A percentile compares a stretch with the other conserved stretches of the same genome.
Conservation (phyloP, 53 echinoderm and acorn worm genomes). For the Paracentrotus lividus region DNA sequence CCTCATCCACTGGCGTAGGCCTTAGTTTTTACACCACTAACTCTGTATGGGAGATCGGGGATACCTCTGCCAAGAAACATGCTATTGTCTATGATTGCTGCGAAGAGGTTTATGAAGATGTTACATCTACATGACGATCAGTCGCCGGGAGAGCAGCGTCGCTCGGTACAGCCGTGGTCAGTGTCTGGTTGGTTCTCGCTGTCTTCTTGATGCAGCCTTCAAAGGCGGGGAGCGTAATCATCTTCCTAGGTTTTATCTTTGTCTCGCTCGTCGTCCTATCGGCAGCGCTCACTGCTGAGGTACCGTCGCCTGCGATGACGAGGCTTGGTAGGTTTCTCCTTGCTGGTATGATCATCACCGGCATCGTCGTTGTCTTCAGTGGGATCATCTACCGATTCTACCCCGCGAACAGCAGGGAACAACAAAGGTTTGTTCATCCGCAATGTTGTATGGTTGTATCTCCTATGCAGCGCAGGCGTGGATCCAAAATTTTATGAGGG, state of each 20-base stretch:
- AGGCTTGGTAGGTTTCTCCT: slow-evolving; percentile 49
- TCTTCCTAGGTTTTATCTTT: slow-evolving; percentile 37
- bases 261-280: slow-evolving; percentile 18
- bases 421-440: neutral
- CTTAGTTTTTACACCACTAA: neutral
- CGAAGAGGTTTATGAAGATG: slow-evolving; percentile 34
- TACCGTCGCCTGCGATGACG: slow-evolving; percentile 22
- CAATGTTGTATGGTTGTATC: too few relatives aligned
- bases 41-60: slow-evolving; percentile 12
- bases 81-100: neutral
- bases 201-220: slow-evolving; percentile 59
- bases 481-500: too few relatives aligned
- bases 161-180: slow-evolving; percentile 34
- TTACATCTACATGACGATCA: neutral
- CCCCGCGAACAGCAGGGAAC: slow-evolving; percentile 7
- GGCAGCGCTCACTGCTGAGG: slow-evolving; percentile 19
- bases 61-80: neutral
- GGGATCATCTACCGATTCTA: slow-evolving; percentile 44
- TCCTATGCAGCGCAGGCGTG: too few relatives aligned
- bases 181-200: slow-evolving; percentile 36
- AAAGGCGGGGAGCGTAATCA: neutral
- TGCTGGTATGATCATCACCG: slow-evolving; percentile 24
- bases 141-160: slow-evolving; percentile 11
- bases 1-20: neutral
- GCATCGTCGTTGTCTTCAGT: slow-evolving; percentile 17